These are phyloP conservation scores for Noctua janthe DNA, from an alignment of 2,888 invertebrate genomes.

Conservation along the genomic window DNA sequence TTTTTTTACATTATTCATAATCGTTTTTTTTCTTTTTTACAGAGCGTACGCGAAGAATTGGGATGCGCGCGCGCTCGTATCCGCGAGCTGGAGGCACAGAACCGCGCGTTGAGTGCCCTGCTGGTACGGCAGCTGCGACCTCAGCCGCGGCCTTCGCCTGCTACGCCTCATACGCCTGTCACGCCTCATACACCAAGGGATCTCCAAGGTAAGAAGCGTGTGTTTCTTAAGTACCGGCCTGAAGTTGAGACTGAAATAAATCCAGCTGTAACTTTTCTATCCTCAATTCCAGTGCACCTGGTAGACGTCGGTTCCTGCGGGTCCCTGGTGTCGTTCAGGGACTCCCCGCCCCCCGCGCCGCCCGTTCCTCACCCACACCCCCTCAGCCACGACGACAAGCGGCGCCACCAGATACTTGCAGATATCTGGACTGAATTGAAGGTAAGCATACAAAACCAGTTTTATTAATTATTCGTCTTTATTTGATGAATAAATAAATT, in stretches of 20 bases:
- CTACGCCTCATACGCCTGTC: conserved; percentile 85
- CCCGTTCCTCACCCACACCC: conserved; percentile 87
- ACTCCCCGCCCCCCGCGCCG: conserved; percentile 86
- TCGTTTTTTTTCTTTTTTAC: not conserved
- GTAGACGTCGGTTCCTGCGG: conserved; percentile 88
- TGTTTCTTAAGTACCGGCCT: not conserved
- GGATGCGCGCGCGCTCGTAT: conserved; percentile 93
- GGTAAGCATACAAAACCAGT: conserved; percentile 71
- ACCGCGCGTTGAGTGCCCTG: conserved; percentile 93
- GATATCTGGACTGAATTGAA: conserved; percentile 92
- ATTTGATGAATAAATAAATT: not conserved
- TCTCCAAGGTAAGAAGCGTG: conserved; percentile 69
- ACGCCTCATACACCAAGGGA: conserved; percentile 74
- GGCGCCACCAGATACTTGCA: conserved; percentile 91
- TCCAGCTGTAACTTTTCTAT: not conserved
- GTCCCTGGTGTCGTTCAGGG: conserved; percentile 87
- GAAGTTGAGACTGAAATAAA: not conserved
- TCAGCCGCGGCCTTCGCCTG: conserved; percentile 88
- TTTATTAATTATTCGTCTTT: not conserved
- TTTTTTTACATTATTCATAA: not conserved
- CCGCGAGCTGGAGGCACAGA: conserved; percentile 94
- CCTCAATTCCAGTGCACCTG: conserved; percentile 81
- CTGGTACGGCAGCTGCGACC: conserved; percentile 92
- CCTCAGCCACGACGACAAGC: conserved; percentile 91
- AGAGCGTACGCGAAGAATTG: conserved; percentile 95